Base-by-base conservation (phyloP, 2,113 vertebrate genomes). In the Syngnathus floridae region DNA sequence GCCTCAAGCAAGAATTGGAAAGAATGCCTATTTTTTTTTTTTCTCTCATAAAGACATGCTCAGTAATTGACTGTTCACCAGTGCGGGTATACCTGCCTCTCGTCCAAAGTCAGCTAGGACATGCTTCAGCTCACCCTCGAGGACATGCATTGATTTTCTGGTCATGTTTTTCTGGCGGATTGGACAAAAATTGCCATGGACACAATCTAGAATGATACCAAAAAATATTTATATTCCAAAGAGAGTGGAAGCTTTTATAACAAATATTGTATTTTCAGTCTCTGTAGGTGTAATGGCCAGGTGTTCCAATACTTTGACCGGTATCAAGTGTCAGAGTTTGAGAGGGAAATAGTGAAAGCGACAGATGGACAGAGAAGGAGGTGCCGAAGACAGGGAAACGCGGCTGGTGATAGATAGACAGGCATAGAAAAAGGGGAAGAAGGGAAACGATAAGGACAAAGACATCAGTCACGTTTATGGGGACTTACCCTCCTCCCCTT, bases 381-480 rank as follows among this genome's bases (percentile, higher is more conserved):
- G 67, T 60, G 66, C 74, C 66, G 69, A 69, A 71, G 56, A 64
- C 64, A 48, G 64, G 60, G 66, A 77, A 64, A 76, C 19, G 2
- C 68, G 64, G 40, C 46, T 67, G 73, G 43, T 75, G 78, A 74
- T 78, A 68, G 80, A 79, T 70, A 64, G 77, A 82, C 64, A 71
- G 68, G 78, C 26, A 36, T 73, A 69, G 67, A 61, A 70, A 66
- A 66, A 77, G 75, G 61, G 81, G 73, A 79, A 75, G 79, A 82
- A 73, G 71, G 66, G 78, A 70, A 80, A 72, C 65, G 62, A 82
- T 81, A 76, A 83, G 75, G 83, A 87, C 83, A 87, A 85, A 84
- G 80, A 73, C 83, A 84, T 84, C 80, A 85, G 84, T 85, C 83
- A 87, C 80, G 71, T 84, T 86, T 82, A 54, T 79, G 72, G 43